Evolutionary conservation across 2,888 invertebrate genomes (phyloP).

Genomic region (Rugalucina vietnamica): DNA sequence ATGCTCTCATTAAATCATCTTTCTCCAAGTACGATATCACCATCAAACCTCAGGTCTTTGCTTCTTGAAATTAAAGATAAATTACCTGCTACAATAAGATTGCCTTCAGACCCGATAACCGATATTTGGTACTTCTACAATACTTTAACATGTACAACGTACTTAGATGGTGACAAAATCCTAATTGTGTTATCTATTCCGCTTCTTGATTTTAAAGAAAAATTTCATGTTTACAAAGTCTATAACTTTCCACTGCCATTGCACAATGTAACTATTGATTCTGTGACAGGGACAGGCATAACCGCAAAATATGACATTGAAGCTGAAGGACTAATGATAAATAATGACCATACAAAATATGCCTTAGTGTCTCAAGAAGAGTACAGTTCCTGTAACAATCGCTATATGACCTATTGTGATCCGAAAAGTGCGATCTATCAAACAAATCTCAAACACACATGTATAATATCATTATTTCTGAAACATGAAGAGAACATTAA

Average conservation of each 20-base stretch:
- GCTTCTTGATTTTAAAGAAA: neutral
- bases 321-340: too few species aligned
- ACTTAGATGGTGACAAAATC: constrained; percentile 11
- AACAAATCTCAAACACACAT: neutral
- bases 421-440: too few species aligned
- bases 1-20: constrained; percentile 23
- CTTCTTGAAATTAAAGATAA: constrained; percentile 15
- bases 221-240: neutral
- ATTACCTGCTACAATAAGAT: constrained; percentile 13
- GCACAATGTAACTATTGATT: neutral
- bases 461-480: constrained; percentile 4
- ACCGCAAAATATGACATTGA: too few species aligned
- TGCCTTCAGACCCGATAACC: constrained; percentile 22
- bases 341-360: too few species aligned
- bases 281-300: too few species aligned
- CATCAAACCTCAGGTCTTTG: constrained; percentile 8
- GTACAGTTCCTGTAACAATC: too few species aligned
- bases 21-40: constrained; percentile 13
- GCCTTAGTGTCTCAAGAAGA: too few species aligned
- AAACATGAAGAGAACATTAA: neutral
- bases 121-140: constrained; percentile 41
- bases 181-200: constrained; percentile 1
- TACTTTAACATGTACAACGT: constrained; percentile 13
- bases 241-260: neutral
- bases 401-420: too few species aligned